Conservation (phyloP, 2,113 vertebrate genomes). For the Ammodytes marinus region DNA sequence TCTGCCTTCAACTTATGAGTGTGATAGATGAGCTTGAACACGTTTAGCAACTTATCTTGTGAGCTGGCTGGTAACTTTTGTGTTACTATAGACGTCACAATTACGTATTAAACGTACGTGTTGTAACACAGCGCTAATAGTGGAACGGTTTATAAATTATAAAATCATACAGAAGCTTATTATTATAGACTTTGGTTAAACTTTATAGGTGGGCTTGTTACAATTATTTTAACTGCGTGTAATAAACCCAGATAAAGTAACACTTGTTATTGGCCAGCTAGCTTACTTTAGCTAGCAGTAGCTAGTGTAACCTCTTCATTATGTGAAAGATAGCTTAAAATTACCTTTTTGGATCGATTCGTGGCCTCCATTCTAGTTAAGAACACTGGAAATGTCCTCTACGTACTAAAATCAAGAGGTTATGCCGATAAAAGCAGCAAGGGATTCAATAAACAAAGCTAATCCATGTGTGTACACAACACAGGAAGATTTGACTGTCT, state of each 20-base stretch:
- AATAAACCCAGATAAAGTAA: no score
- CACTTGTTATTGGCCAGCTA: conserved; percentile 1
- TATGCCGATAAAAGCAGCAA: rapidly evolving
- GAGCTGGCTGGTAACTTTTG: neutral
- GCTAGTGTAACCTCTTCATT: neutral
- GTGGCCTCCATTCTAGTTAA: conserved; percentile 80
- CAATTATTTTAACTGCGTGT: neutral
- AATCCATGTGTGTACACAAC: conserved; percentile 43
- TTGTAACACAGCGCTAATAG: neutral
- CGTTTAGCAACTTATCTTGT: neutral
- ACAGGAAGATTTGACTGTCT: neutral
- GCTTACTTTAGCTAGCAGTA: conserved; percentile 15
- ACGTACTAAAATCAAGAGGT: rapidly evolving
- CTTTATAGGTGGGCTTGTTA: rapidly evolving
- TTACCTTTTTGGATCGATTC: conserved; percentile 76
- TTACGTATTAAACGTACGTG: neutral
- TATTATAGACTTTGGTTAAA: neutral
- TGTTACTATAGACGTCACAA: neutral
- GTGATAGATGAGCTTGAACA: neutral
- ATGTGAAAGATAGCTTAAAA: neutral
- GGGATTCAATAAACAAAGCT: neutral
- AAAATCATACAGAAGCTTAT: neutral
- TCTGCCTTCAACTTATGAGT: neutral
- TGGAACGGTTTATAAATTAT: neutral
- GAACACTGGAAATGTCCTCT: neutral